Percentiles rank a stretch among this genome's conserved stretches.
Evolutionary conservation across 2,797 vertebrate genomes (phyloP).

Genomic region (Pangasius larnaudii): DNA sequence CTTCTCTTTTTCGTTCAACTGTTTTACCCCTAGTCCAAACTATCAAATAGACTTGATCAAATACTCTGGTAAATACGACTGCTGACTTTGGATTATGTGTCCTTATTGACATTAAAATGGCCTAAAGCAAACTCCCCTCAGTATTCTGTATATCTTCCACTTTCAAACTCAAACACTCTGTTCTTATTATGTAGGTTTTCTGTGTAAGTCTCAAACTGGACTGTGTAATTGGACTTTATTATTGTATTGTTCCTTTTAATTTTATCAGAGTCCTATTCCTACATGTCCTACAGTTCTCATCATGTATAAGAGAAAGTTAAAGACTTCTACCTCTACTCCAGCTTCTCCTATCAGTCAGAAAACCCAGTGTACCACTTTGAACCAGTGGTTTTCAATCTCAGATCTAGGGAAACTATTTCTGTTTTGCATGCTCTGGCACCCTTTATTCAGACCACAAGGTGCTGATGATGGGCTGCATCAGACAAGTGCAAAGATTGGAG

Average conservation of each 20-base stretch:
- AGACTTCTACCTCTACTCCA: not conserved
- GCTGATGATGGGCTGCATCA: slow-evolving; percentile 16
- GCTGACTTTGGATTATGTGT: not conserved
- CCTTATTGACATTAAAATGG: slow-evolving; percentile 5
- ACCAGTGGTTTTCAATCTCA: not conserved
- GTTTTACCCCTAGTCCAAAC: not conserved
- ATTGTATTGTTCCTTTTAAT: slow-evolving; percentile 34
- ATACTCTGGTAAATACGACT: not conserved
- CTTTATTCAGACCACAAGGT: not conserved
- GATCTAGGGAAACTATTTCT: slow-evolving; percentile 41
- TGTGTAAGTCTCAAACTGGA: slow-evolving; percentile 11
- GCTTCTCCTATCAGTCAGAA: slow-evolving; percentile 7
- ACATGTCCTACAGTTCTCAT: not conserved
- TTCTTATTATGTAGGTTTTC: slow-evolving; percentile 19
- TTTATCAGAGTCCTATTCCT: slow-evolving; percentile 53
- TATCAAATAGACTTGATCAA: slow-evolving; percentile 26
- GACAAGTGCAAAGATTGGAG: not conserved
- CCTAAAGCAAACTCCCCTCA: not conserved
- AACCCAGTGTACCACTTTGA: slow-evolving; percentile 18
- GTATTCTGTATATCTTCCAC: slow-evolving; percentile 43
- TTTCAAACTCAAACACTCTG: slow-evolving; percentile 1
- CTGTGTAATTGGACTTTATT: slow-evolving; percentile 16
- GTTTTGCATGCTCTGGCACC: not conserved
- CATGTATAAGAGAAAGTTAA: slow-evolving; percentile 64
- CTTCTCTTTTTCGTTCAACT: not conserved